Conservation (phyloP, 2,113 vertebrate genomes). For the Hoplias malabaricus region DNA sequence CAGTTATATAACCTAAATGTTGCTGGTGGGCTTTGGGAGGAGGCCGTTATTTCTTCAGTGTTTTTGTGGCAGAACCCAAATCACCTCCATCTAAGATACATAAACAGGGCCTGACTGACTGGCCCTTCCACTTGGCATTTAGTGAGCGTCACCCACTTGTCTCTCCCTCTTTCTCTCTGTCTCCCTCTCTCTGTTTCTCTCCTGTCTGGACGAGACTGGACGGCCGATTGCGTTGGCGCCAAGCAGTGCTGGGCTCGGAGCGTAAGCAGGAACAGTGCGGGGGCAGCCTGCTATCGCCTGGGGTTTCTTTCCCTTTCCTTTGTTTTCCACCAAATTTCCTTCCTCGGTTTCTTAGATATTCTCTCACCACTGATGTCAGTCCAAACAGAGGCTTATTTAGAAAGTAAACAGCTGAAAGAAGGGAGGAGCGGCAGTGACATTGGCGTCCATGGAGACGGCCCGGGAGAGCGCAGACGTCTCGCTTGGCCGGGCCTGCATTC, state of each 20-base stretch:
- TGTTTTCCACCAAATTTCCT: slow-evolving; percentile 81
- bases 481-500: slow-evolving; percentile 60
- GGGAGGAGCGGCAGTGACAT: slow-evolving; percentile 63
- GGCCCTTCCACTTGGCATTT: slow-evolving; percentile 64
- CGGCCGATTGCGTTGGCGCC: slow-evolving; percentile 76
- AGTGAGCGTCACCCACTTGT: slow-evolving; percentile 65
- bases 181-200: too few relatives aligned
- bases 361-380: slow-evolving; percentile 79
- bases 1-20: slow-evolving; percentile 58
- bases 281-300: slow-evolving; percentile 73
- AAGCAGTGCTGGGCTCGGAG: slow-evolving; percentile 65
- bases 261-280: slow-evolving; percentile 76
- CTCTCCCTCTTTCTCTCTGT: too few relatives aligned
- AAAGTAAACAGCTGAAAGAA: slow-evolving; percentile 80
- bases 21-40: slow-evolving; percentile 52
- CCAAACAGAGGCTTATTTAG: slow-evolving; percentile 80
- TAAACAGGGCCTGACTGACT: slow-evolving; percentile 65
- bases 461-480: slow-evolving; percentile 65
- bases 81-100: slow-evolving; percentile 71
- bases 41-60: slow-evolving; percentile 56
- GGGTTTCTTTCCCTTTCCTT: slow-evolving; percentile 82
- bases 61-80: slow-evolving; percentile 67
- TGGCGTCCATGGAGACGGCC: slow-evolving; percentile 66
- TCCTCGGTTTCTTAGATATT: slow-evolving; percentile 84
- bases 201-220: slow-evolving; percentile 69